A percentile compares a stretch with the other conserved stretches of the same genome.
Evolutionary conservation across 2,888 invertebrate genomes (phyloP).

Genomic region (Siphonodentalium dalli): DNA sequence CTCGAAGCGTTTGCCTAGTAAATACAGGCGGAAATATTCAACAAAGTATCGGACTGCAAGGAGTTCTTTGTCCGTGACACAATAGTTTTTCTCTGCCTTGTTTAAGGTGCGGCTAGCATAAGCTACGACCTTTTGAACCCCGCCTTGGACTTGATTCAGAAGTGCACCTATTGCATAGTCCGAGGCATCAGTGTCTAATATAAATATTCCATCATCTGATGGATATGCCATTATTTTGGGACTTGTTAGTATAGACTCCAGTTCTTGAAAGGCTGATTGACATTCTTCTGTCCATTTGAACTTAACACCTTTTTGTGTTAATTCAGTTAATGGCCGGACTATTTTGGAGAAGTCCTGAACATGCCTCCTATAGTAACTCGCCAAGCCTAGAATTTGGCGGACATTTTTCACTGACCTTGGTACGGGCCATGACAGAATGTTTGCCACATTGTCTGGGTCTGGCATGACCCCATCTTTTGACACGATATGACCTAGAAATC

Average conservation of each 20-base stretch:
- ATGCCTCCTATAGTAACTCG: conserved; percentile 8
- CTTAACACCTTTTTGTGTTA: background rate
- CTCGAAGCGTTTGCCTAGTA: conserved; percentile 6
- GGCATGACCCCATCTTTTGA: conserved; percentile 8
- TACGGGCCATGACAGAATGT: conserved; percentile 4
- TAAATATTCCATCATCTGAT: too few species aligned
- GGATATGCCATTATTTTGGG: conserved; percentile 9
- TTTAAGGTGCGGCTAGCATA: conserved; percentile 10
- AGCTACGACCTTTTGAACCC: too few species aligned
- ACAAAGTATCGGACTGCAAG: conserved; percentile 9
- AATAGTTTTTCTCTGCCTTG: conserved; percentile 6
- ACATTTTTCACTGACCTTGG: conserved; percentile 4
- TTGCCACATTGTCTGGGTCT: conserved; percentile 8
- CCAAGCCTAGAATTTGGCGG: conserved; percentile 11
- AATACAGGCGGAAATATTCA: conserved; percentile 4
- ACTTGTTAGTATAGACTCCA: background rate
- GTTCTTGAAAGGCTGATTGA: background rate
- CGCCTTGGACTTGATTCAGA: too few species aligned
- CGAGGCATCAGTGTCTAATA: too few species aligned
- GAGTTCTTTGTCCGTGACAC: conserved; percentile 8
- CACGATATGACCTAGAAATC: conserved; percentile 15
- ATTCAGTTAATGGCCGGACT: conserved; percentile 4
- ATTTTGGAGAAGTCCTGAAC: conserved; percentile 8
- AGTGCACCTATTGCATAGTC: too few species aligned
- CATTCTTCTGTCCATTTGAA: conserved; percentile 1